These are phyloP conservation scores for Anoncus sp. DNA, from an alignment of 2,888 invertebrate species.

Conservation along the genomic window DNA sequence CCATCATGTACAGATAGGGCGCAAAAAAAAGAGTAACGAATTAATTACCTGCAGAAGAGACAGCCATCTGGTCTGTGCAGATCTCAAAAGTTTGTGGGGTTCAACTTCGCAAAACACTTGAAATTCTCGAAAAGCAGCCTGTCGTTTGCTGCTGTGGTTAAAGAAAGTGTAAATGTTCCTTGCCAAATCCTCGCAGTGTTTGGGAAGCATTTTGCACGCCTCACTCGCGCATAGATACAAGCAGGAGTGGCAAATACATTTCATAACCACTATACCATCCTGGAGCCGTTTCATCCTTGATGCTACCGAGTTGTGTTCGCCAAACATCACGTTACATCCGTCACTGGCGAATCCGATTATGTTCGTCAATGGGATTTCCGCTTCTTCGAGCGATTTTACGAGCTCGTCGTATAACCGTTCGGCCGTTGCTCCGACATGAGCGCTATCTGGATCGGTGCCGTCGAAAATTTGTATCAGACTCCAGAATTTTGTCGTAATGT, in stretches of 20 bases:
- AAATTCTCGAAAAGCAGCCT: slow-evolving; percentile 68
- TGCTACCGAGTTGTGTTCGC: slow-evolving; percentile 39
- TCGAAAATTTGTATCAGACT: neutral
- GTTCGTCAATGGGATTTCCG: neutral
- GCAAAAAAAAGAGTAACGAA: too few relatives aligned
- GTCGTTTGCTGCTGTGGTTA: slow-evolving; percentile 71
- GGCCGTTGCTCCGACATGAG: slow-evolving; percentile 5
- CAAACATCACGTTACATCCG: slow-evolving; percentile 24
- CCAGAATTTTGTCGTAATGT: too few relatives aligned
- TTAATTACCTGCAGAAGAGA: slow-evolving; percentile 57
- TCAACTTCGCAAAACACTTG: slow-evolving; percentile 70
- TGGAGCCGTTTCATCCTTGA: slow-evolving; percentile 5
- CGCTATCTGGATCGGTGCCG: neutral
- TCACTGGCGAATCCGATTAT: slow-evolving; percentile 34
- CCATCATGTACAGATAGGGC: too few relatives aligned
- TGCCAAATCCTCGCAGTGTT: slow-evolving; percentile 27
- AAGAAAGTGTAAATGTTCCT: slow-evolving; percentile 59
- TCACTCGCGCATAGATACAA: slow-evolving; percentile 24
- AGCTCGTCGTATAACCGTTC: slow-evolving; percentile 15
- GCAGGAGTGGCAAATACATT: slow-evolving; percentile 38
- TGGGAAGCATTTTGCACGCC: slow-evolving; percentile 28
- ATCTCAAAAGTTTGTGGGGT: slow-evolving; percentile 72
- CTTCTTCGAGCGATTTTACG: slow-evolving; percentile 8
- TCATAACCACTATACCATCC: slow-evolving; percentile 22
- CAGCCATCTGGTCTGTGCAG: slow-evolving; percentile 73